A percentile compares a stretch with the other conserved stretches of the same genome.
Conservation (phyloP, 2,113 vertebrate genomes). For the Peromyscus leucopus region DNA sequence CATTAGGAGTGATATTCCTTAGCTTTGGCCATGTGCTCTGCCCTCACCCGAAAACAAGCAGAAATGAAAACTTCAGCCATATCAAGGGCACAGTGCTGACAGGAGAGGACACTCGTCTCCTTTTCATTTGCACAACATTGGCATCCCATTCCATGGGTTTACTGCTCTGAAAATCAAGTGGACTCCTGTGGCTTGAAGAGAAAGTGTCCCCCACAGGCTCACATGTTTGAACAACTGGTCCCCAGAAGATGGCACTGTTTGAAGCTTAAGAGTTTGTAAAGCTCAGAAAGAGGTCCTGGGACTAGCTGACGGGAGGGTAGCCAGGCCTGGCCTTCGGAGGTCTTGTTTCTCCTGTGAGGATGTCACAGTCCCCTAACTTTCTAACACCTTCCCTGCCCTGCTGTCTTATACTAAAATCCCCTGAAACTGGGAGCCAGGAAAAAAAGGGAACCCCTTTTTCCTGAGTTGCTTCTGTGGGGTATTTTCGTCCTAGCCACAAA, state of each 20-base stretch:
- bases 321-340: not conserved
- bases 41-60: not conserved
- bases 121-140: not conserved
- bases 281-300: not conserved
- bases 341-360: not conserved
- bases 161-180: not conserved
- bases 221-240: not conserved
- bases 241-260: not conserved
- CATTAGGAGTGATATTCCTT: no score
- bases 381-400: not conserved
- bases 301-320: not conserved
- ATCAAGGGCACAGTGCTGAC: accelerated
- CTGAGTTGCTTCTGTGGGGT: not conserved
- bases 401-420: not conserved
- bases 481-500: not conserved
- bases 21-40: not conserved
- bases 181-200: not conserved
- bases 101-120: not conserved
- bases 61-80: not conserved
- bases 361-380: not conserved
- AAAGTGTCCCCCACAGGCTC: not conserved
- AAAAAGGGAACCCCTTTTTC: not conserved
- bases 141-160: not conserved
- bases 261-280: not conserved
- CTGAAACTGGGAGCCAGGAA: not conserved